Conservation (phyloP, 2,797 vertebrate species). For the Eleutherodactylus coqui region DNA sequence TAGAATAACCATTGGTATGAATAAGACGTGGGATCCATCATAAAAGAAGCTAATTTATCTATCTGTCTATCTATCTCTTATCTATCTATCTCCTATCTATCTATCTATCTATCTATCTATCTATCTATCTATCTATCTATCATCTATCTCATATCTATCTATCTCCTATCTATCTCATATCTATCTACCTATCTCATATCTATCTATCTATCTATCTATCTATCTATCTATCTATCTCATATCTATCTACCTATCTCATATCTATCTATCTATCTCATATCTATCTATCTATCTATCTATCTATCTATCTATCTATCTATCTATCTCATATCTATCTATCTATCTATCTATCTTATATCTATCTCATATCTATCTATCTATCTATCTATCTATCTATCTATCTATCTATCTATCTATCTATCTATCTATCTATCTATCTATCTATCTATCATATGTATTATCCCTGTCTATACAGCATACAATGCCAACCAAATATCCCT, state of each 20-base stretch:
- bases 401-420: slow-evolving; percentile 8
- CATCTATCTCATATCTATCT: not conserved
- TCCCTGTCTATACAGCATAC: too few relatives aligned
- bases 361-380: not conserved
- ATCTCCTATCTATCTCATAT: too few relatives aligned
- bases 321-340: not conserved
- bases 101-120: slow-evolving; percentile 1
- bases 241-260: not conserved
- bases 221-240: slow-evolving; percentile 15
- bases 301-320: not conserved
- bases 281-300: slow-evolving; percentile 3
- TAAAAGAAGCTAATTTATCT: too few relatives aligned
- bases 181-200: too few relatives aligned
- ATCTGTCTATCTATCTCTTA: not conserved
- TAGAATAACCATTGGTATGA: not conserved
- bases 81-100: not conserved
- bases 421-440: not conserved
- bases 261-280: not conserved
- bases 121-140: slow-evolving; percentile 9
- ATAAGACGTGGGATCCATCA: too few relatives aligned
- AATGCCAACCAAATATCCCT: too few relatives aligned
- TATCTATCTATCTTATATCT: not conserved
- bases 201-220: not conserved
- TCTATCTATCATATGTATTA: not conserved
- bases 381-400: slow-evolving; percentile 12